phyloP scores from a whole-genome alignment of 1,140 invertebrate species.

The Latrodectus geometricus region DNA sequence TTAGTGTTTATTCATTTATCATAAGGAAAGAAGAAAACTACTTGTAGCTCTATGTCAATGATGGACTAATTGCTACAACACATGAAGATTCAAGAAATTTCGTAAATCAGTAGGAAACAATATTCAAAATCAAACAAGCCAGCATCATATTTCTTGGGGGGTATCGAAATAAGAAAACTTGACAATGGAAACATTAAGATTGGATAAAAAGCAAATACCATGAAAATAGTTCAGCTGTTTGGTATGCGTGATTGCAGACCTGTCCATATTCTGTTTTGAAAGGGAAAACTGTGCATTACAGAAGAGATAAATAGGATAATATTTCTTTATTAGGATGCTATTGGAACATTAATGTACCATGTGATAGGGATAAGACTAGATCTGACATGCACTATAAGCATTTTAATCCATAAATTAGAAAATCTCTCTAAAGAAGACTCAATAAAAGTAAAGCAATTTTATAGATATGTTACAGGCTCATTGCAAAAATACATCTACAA shows the following conservation, averaged over 20 bases:
- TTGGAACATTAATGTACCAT: conserved; percentile 68
- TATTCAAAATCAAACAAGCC: conserved; percentile 43
- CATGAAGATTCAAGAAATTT: neutral
- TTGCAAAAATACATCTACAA: neutral
- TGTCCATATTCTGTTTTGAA: conserved; percentile 33
- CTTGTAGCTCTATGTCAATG: conserved; percentile 41
- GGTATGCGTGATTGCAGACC: conserved; percentile 41
- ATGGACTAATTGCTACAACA: conserved; percentile 8
- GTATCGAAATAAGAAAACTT: conserved; percentile 15
- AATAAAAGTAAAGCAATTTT: conserved; percentile 68
- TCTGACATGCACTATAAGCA: conserved; percentile 68
- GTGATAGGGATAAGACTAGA: conserved; percentile 69
- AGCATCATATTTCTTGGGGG: no score
- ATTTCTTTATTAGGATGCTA: conserved; percentile 54
- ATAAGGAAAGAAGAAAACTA: neutral
- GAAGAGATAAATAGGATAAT: neutral
- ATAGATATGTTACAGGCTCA: conserved; percentile 70
- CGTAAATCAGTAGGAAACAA: conserved; percentile 3
- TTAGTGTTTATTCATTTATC: no score
- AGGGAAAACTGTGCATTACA: neutral
- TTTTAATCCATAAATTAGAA: neutral
- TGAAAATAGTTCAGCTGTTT: conserved; percentile 54
- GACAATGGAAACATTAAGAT: conserved; percentile 33
- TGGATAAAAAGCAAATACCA: conserved; percentile 24
- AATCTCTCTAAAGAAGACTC: conserved; percentile 65